Percentiles rank a stretch among this genome's conserved stretches.
These are phyloP conservation scores for Cataglyphis albicans DNA, from an alignment of 2,888 invertebrate species.

Conservation along the genomic window DNA sequence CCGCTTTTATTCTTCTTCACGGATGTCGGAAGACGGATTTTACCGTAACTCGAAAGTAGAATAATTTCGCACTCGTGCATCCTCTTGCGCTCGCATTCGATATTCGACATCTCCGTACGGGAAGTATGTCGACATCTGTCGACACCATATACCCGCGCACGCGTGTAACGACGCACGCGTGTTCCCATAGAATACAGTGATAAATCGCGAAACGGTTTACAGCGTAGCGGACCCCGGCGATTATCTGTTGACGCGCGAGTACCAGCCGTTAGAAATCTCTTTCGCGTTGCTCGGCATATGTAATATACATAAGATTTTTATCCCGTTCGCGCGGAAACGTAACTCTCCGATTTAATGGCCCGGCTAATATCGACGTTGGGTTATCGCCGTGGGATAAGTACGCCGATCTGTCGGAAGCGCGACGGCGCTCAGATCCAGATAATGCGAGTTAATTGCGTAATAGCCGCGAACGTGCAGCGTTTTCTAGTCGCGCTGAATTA, in stretches of 20 bases:
- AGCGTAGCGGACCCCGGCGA: conserved; percentile 68
- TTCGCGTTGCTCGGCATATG: background rate
- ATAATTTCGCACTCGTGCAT: conserved; percentile 23
- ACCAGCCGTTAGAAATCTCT: conserved; percentile 55
- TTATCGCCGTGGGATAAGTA: background rate
- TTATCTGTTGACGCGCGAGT: conserved; percentile 58
- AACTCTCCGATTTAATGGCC: conserved; percentile 62
- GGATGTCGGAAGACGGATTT: background rate
- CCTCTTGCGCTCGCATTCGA: background rate
- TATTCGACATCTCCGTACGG: conserved; percentile 36
- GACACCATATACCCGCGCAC: background rate
- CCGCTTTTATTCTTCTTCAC: background rate
- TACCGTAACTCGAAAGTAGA: conserved; percentile 47
- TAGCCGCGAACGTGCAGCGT: conserved; percentile 21
- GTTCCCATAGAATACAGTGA: conserved; percentile 54
- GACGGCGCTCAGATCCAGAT: conserved; percentile 1
- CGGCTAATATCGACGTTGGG: conserved; percentile 42
- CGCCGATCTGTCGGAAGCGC: conserved; percentile 44
- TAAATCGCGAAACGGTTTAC: conserved; percentile 72
- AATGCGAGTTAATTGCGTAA: conserved; percentile 44
- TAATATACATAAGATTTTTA: conserved; percentile 28
- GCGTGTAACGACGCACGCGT: conserved; percentile 37
- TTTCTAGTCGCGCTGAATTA: conserved; percentile 41
- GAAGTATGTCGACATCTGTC: conserved; percentile 55
- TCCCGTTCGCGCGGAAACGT: conserved; percentile 60